Evolutionary conservation across 2,797 vertebrate genomes (phyloP), one percentile per base, ranked within the genome.

Genomic region (Enteromius afrohamiltoni): DNA sequence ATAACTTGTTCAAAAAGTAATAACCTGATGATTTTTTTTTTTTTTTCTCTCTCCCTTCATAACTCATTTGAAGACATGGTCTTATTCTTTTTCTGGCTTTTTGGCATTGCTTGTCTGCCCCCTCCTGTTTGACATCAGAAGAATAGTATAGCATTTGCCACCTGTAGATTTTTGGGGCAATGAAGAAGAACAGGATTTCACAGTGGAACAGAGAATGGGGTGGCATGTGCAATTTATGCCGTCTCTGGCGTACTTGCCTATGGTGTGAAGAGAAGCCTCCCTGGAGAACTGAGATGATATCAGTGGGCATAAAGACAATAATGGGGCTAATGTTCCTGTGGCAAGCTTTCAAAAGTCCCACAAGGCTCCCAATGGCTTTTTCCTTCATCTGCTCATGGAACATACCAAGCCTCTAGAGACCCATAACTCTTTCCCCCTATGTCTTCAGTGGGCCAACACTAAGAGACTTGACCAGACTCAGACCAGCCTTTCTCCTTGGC

Each of bases 1-100:
- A 90, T 91, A 93, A 93, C 93, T 93, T 89, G 88, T 94, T 94
- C 92, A 91, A 88, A 85, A 94, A 95, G 93, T 95, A 95, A 95
- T 94, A 94, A 94, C 92, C 91, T 84, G 42, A 71, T 80, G 23
- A 42, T 80, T 58, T 64, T 23, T 69, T 31, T 87, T 26, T 68
- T 88, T 80, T 87, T 55, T 42, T 82, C 73, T 67, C 86, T 87
- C 70, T 55, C 47, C 49, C 34, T 75, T 80, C 83, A 82, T 78
- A 21, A 42, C 6, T 23, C 6, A 74, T 65, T 75, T 76, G 49
- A 37, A 53, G 31, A 40, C n/a, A 21, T 49, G 10, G 11, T 40
- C 4, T 68, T 65, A 13, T 7, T 75, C 21, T 82, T 40, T 40
- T 21, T 47, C 2, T 37, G n/a, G 34, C 47, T 68, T 75, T 34